phyloP scores from a whole-genome alignment of 2,113 vertebrate genomes.

The Micronycteris hirsuta region DNA sequence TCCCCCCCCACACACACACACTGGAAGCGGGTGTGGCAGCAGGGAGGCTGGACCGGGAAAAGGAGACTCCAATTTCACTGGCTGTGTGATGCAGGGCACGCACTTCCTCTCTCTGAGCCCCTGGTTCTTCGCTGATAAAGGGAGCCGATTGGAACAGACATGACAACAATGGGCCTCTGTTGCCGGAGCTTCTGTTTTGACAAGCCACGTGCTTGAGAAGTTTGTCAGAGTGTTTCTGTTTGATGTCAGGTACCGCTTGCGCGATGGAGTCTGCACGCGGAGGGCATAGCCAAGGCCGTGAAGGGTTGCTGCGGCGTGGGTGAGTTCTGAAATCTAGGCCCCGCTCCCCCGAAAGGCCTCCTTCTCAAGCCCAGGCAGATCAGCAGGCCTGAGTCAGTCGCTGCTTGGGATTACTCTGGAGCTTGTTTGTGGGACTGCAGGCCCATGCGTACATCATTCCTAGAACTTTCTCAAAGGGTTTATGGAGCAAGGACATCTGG shows the following conservation, averaged over 20 bases:
- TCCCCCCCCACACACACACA: too few relatives aligned
- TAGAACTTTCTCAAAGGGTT: slow-evolving; percentile 65
- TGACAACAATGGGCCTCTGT: neutral
- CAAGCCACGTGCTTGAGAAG: neutral
- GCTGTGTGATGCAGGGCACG: neutral
- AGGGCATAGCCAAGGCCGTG: accelerated
- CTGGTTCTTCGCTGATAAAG: neutral
- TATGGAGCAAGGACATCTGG: slow-evolving; percentile 81
- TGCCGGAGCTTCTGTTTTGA: neutral
- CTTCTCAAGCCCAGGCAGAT: neutral
- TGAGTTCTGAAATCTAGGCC: neutral
- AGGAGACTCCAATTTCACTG: neutral
- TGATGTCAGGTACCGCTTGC: neutral
- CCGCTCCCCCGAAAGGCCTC: neutral
- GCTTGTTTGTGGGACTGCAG: neutral
- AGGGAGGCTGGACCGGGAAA: neutral
- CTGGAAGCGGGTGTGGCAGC: accelerated
- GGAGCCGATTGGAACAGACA: neutral
- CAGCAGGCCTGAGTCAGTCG: neutral
- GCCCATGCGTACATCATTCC: slow-evolving; percentile 47
- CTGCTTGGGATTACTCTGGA: neutral
- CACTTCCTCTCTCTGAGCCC: neutral
- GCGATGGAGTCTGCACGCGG: neutral
- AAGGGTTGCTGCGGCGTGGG: neutral
- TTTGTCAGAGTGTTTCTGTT: neutral